Base-by-base conservation (phyloP, 2,888 invertebrate genomes). In the Pollenia angustigena region DNA sequence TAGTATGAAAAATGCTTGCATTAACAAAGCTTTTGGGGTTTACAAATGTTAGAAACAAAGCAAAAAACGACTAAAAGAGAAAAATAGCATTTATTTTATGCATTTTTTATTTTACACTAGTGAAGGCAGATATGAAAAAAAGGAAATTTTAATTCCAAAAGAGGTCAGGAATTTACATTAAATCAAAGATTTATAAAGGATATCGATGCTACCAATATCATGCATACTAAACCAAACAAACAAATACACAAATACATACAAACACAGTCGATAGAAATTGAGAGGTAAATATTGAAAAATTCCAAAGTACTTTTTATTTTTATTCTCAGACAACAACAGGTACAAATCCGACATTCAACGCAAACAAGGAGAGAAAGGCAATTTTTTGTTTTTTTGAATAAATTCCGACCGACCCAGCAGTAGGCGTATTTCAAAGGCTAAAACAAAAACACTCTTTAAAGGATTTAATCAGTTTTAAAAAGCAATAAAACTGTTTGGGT, bases 81-180 rank as follows among this genome's bases (percentile, higher is more conserved):
- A 75, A 52, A 76, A 9, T 1, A 52, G 44, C n/a, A 74, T 74
- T 62, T 50, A 42, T 50, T 74, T 74, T 52, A 52, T 62, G n/a
- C 11, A 23, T 64, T 32, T 32, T 32, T 32, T 32, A 32, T 32
- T 32, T 32, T 32, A 32, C 6, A 14, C 9, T 18, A 62, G 48
- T 40, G 68, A 82, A 68, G 50, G 58, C 74, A 75, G 66, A 66
- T 60, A 60, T 80, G 14, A 44, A 81, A 75, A 44, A 4, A 18
- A 42, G 6, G 32, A 32, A 68, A 32, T 54, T n/a, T 68, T 60
- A 60, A 58, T 78, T 56, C 32, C 23, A 50, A 68, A 78, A 58
- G 32, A 75, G 50, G 48, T 4, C 40, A 54, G 50, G 18, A 69
- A 58, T 66, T 78, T 68, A 40, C 32, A 66, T 68, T 56, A 58